phyloP scores from a whole-genome alignment of 2,888 invertebrate species.

The Pristionchus exspectatus region DNA sequence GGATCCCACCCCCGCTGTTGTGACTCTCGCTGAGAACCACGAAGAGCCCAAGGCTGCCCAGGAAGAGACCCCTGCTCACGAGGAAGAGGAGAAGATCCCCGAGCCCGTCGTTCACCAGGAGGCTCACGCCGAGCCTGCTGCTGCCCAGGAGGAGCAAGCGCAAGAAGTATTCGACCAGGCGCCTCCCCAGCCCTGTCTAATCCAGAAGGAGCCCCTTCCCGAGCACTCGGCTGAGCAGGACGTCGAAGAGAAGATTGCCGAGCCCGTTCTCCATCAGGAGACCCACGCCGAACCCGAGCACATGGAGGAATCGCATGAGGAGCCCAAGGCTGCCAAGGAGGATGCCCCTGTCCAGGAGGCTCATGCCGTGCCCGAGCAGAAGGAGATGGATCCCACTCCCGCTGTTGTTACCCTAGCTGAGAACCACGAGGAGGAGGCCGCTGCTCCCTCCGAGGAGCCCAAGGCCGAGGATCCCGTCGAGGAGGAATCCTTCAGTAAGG shows the following conservation, averaged over 20 bases:
- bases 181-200: neutral
- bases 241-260: neutral
- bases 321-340: slow-evolving; percentile 28
- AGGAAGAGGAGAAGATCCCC: neutral
- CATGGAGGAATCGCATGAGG: neutral
- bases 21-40: no score
- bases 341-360: neutral
- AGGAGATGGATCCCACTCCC: neutral
- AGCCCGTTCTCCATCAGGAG: neutral
- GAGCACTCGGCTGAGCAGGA: neutral
- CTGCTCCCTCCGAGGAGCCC: slow-evolving; percentile 1
- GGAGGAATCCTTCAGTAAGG: slow-evolving; percentile 31
- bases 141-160: neutral
- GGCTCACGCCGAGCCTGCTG: neutral
- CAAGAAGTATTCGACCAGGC: neutral
- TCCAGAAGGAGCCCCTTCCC: neutral
- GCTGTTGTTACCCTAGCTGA: neutral
- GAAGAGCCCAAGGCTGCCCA: slow-evolving; percentile 27
- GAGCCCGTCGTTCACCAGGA: neutral
- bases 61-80: neutral
- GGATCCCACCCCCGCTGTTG: no score
- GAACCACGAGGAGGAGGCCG: neutral
- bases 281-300: slow-evolving; percentile 13
- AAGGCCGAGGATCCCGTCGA: slow-evolving; percentile 16
- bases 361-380: neutral